A percentile compares a stretch with the other conserved stretches of the same genome.
Evolutionary conservation across 2,888 invertebrate genomes (phyloP).

Genomic region (Petrophora chlorosata): DNA sequence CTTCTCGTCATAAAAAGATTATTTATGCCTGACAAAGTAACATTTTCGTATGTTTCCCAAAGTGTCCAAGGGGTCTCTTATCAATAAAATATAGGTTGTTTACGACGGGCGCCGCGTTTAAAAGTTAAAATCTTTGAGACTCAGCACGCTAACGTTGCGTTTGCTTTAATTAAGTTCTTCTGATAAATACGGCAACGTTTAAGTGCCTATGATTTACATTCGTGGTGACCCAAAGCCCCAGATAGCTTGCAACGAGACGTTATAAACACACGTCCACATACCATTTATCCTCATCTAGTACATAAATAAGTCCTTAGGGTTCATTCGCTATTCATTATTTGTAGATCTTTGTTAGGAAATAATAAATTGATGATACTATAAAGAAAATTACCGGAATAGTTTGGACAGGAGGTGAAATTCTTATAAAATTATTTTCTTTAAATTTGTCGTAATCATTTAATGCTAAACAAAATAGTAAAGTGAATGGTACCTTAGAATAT

Average conservation of each 20-base stretch:
- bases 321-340: too few species aligned
- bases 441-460: too few species aligned
- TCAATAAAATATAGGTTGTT: constrained; percentile 78
- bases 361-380: too few species aligned
- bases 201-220: constrained; percentile 47
- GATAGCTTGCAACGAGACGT: constrained; percentile 41
- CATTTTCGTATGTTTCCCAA: constrained; percentile 80
- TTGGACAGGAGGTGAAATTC: too few species aligned
- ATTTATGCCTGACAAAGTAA: constrained; percentile 82
- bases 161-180: constrained; percentile 52
- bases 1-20: constrained; percentile 83
- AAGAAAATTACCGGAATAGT: too few species aligned
- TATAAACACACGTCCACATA: constrained; percentile 38
- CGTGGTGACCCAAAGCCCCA: constrained; percentile 44
- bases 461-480: too few species aligned
- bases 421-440: too few species aligned
- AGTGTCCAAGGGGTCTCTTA: constrained; percentile 73
- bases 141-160: constrained; percentile 45
- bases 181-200: constrained; percentile 43
- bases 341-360: too few species aligned
- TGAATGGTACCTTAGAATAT: too few species aligned
- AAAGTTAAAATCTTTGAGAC: constrained; percentile 46
- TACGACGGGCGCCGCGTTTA: constrained; percentile 69
- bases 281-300: constrained; percentile 2
- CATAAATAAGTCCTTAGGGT: neutral